phyloP scores from a whole-genome alignment of 2,888 invertebrate species.

The Pristionchus exspectatus region DNA sequence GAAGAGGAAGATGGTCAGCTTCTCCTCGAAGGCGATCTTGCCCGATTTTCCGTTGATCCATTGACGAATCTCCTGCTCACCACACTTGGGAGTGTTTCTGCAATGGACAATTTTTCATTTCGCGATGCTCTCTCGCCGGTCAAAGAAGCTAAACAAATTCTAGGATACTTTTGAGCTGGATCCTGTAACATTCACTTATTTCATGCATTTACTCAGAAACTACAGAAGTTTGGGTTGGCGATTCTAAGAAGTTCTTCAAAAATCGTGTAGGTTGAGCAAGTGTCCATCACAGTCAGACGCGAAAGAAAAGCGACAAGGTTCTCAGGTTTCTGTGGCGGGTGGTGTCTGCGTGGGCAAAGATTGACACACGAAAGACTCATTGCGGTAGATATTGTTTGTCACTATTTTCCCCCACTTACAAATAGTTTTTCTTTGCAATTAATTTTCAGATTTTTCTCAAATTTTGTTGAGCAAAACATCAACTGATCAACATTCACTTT shows the following conservation, averaged over 20 bases:
- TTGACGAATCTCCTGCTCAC: conserved; percentile 65
- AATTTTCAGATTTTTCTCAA: no score
- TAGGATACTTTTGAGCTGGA: no score
- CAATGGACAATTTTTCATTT: background rate
- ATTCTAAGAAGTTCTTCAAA: background rate
- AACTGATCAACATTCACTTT: no score
- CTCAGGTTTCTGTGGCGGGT: background rate
- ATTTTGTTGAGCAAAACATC: no score
- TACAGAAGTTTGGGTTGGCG: no score
- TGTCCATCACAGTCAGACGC: conserved; percentile 1
- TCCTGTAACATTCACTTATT: no score
- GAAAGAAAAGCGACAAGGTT: background rate
- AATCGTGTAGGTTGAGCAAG: background rate
- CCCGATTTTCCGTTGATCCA: conserved; percentile 62
- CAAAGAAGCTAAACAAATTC: no score
- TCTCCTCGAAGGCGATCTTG: conserved; percentile 70
- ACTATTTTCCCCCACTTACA: no score
- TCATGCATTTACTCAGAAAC: no score
- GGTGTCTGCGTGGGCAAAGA: background rate
- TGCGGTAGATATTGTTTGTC: background rate
- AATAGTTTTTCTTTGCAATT: no score
- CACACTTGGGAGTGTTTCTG: conserved; percentile 64
- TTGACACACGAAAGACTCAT: background rate
- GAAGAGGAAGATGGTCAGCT: conserved; percentile 67
- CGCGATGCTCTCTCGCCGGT: no score